A percentile compares a stretch with the other conserved stretches of the same genome.
These are phyloP conservation scores for Acrossocheilus fasciatus DNA, from an alignment of 2,797 vertebrate genomes.

Conservation along the genomic window DNA sequence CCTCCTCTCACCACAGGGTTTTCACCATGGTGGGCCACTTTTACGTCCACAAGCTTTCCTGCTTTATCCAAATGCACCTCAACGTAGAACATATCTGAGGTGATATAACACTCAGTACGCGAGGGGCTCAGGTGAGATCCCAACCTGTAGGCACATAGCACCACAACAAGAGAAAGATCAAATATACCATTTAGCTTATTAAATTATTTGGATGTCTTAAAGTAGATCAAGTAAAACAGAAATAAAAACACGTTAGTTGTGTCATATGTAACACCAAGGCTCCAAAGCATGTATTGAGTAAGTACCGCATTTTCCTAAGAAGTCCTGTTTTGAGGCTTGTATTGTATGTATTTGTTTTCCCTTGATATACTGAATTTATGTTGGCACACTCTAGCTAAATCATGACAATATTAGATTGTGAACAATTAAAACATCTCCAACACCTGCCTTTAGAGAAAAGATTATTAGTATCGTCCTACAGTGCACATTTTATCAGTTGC, in stretches of 20 bases:
- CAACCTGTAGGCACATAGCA: conserved; percentile 73
- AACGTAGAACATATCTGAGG: conserved; percentile 98
- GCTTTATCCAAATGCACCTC: conserved; percentile 92
- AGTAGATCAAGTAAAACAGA: neutral
- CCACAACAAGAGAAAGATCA: neutral
- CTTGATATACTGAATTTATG: too few species aligned
- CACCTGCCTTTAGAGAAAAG: too few species aligned
- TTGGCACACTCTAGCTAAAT: too few species aligned
- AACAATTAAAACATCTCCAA: too few species aligned
- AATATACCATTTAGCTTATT: neutral
- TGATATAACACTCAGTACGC: conserved; percentile 98
- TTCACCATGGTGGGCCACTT: conserved; percentile 98
- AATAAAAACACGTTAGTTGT: neutral
- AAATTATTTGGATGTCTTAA: neutral
- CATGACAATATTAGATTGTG: too few species aligned
- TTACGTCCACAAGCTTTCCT: conserved; percentile 95
- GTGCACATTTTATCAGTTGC: too few species aligned
- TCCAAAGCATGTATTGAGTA: neutral
- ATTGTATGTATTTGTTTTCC: too few species aligned
- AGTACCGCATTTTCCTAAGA: neutral
- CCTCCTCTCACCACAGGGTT: conserved; percentile 89
- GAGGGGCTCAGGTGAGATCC: conserved; percentile 94
- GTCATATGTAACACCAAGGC: neutral
- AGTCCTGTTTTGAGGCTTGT: neutral
- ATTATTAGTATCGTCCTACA: too few species aligned